These are phyloP conservation scores for Lycophotia porphyrea DNA, from an alignment of 2,888 invertebrate species.

Conservation along the genomic window DNA sequence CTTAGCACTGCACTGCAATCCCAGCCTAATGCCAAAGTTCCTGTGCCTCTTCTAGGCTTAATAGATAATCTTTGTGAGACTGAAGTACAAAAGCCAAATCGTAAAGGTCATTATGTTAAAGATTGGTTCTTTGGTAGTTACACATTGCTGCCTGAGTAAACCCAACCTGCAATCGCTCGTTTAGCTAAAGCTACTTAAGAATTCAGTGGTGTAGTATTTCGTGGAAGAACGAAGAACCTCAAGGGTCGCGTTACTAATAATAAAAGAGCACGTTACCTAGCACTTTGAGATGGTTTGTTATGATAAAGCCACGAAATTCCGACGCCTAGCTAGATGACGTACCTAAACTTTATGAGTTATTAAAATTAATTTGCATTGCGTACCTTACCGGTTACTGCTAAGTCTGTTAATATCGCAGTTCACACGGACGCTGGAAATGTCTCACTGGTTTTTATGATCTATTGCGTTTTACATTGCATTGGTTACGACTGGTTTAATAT, in stretches of 20 bases:
- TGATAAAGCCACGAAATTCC: slow-evolving; percentile 42
- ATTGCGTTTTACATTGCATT: slow-evolving; percentile 11
- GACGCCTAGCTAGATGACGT: slow-evolving; percentile 19
- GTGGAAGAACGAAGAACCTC: slow-evolving; percentile 68
- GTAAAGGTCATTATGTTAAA: slow-evolving; percentile 50
- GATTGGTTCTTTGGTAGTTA: slow-evolving; percentile 37
- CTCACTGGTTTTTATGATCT: slow-evolving; percentile 29
- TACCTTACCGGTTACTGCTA: slow-evolving; percentile 25
- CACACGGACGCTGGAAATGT: slow-evolving; percentile 31
- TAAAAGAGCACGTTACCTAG: slow-evolving; percentile 53
- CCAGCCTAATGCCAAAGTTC: slow-evolving; percentile 38
- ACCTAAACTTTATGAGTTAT: slow-evolving; percentile 53
- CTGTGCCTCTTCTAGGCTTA: slow-evolving; percentile 19
- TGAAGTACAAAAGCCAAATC: slow-evolving; percentile 27
- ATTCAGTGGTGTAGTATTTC: slow-evolving; percentile 76
- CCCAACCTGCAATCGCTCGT: slow-evolving; percentile 67
- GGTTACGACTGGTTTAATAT: slow-evolving; percentile 9
- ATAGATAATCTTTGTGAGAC: slow-evolving; percentile 20
- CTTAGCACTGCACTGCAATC: slow-evolving; percentile 9
- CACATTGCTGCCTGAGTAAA: slow-evolving; percentile 56
- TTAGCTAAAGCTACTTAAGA: slow-evolving; percentile 75
- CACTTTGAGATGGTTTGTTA: slow-evolving; percentile 60
- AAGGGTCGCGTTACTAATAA: slow-evolving; percentile 74
- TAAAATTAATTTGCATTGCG: slow-evolving; percentile 50
- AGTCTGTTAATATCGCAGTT: slow-evolving; percentile 23